Evolutionary conservation across 1,140 invertebrate genomes (phyloP).

Genomic region (Maniola jurtina): DNA sequence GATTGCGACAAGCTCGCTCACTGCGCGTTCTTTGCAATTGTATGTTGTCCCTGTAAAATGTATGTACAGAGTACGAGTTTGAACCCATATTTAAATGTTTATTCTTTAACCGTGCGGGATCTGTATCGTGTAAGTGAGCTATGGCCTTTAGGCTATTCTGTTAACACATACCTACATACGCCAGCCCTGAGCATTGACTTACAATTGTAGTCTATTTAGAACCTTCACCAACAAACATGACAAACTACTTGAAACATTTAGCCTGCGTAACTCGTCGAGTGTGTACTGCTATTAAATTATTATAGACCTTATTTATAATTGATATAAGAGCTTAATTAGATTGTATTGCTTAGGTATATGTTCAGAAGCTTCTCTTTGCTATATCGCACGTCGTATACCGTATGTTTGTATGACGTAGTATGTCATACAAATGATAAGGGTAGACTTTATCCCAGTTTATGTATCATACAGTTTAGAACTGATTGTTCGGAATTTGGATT

Average conservation of each 20-base stretch:
- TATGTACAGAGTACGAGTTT: no score
- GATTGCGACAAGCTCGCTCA: no score
- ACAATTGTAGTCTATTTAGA: constrained; percentile 15
- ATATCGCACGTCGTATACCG: constrained; percentile 12
- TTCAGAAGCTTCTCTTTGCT: constrained; percentile 10
- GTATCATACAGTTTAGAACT: not conserved
- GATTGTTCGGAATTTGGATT: no score
- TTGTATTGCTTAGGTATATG: not conserved
- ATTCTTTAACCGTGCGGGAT: no score
- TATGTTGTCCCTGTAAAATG: no score
- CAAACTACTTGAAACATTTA: constrained; percentile 25
- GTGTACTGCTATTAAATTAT: not conserved
- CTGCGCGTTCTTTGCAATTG: no score
- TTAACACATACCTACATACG: not conserved
- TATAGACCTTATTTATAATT: constrained; percentile 8
- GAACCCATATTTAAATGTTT: no score
- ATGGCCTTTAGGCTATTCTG: not conserved
- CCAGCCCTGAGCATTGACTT: constrained; percentile 8
- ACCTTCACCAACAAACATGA: constrained; percentile 15
- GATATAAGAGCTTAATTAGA: not conserved
- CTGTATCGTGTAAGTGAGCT: no score
- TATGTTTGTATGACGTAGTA: no score
- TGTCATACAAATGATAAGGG: constrained; percentile 17
- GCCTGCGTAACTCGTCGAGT: constrained; percentile 12
- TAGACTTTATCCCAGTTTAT: not conserved